A percentile compares a stretch with the other conserved stretches of the same genome.
phyloP scores from a whole-genome alignment of 2,113 vertebrate species.

The Piprites chloris region DNA sequence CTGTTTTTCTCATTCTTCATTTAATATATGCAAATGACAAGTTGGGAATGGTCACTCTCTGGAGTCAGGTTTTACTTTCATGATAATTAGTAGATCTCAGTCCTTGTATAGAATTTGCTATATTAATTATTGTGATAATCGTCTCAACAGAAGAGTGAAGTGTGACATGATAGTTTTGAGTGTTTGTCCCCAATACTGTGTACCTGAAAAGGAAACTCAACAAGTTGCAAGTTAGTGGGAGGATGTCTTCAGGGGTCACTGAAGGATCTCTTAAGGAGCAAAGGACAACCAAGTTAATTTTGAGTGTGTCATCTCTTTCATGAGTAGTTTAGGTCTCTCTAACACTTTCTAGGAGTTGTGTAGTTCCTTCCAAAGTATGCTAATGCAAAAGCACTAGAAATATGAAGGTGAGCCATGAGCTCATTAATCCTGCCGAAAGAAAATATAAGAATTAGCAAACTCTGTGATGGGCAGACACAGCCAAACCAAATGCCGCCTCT shows the following conservation, averaged over 20 bases:
- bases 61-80: not conserved
- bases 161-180: not conserved
- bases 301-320: not conserved
- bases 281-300: not conserved
- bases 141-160: not conserved
- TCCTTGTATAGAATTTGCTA: not conserved
- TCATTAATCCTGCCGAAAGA: not conserved
- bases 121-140: not conserved
- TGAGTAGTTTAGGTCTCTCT: not conserved
- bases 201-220: not conserved
- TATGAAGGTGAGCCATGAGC: not conserved
- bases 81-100: not conserved
- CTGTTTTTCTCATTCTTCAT: not conserved
- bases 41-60: not conserved
- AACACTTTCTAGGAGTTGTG: not conserved
- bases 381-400: not conserved
- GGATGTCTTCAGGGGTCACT: not conserved
- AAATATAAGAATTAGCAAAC: not conserved
- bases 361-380: not conserved
- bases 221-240: not conserved
- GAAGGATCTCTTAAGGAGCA: not conserved
- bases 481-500: not conserved
- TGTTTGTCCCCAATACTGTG: not conserved
- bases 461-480: not conserved
- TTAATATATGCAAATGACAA: not conserved